These are phyloP conservation scores for Torymus aiolomorphi DNA, from an alignment of 2,888 invertebrate genomes.

Conservation along the genomic window DNA sequence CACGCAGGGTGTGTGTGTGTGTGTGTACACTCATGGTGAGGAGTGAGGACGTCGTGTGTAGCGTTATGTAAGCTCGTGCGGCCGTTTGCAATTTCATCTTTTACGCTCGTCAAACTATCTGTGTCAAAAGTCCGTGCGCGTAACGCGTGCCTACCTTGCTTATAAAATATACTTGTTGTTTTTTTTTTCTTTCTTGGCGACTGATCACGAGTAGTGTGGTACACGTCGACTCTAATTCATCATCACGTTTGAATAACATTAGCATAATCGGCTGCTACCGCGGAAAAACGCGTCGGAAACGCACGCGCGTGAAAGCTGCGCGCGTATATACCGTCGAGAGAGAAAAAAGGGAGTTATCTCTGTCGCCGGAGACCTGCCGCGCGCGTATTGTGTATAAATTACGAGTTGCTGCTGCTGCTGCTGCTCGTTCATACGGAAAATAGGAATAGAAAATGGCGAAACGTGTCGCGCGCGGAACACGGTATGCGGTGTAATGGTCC, in stretches of 20 bases:
- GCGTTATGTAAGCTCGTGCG: conserved; percentile 25
- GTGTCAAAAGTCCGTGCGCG: conserved; percentile 46
- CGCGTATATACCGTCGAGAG: not conserved
- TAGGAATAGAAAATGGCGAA: conserved; percentile 30
- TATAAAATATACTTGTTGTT: not conserved
- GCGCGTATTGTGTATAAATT: conserved; percentile 32
- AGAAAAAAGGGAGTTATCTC: conserved; percentile 8
- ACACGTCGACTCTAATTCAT: conserved; percentile 33
- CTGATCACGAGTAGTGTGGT: no score
- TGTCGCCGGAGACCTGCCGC: not conserved
- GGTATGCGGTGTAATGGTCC: conserved; percentile 25
- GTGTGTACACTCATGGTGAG: not conserved
- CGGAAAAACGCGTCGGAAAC: not conserved
- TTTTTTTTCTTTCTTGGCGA: not conserved
- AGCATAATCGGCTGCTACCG: conserved; percentile 28
- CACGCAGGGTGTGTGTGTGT: no score
- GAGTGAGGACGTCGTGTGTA: not conserved
- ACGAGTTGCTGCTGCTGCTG: conserved; percentile 1
- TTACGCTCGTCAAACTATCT: conserved; percentile 53
- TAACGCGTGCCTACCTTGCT: not conserved
- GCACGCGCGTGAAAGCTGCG: not conserved
- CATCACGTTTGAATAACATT: conserved; percentile 33
- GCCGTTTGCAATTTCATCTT: conserved; percentile 52
- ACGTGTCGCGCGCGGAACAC: not conserved
- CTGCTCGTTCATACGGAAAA: conserved; percentile 43